Percentiles rank a stretch among this genome's conserved stretches.
Conservation (phyloP, 2,113 vertebrate genomes). For the Haemorhous mexicanus region DNA sequence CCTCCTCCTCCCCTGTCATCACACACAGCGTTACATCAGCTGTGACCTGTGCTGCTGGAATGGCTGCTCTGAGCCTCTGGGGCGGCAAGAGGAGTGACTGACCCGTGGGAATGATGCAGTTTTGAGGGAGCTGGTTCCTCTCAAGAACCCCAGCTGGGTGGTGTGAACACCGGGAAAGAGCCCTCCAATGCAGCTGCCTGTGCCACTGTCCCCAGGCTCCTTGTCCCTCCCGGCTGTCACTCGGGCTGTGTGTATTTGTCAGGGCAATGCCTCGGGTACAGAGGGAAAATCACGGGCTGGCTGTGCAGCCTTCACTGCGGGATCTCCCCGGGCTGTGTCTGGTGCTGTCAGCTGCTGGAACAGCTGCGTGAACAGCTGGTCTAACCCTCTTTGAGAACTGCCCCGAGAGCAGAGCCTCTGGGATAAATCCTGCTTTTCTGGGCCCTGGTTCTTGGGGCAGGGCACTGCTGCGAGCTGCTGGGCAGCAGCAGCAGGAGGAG, state of each 20-base stretch:
- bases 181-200: rapidly evolving
- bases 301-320: not conserved
- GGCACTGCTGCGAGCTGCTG: not conserved
- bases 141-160: rapidly evolving
- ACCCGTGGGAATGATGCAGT: rapidly evolving
- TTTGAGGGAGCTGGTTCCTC: not conserved
- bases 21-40: not conserved
- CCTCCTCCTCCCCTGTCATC: no score
- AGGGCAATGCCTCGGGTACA: not conserved
- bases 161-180: not conserved
- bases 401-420: not conserved
- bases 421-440: not conserved
- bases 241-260: not conserved
- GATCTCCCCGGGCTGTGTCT: not conserved
- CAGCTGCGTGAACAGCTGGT: conserved; percentile 57
- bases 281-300: not conserved
- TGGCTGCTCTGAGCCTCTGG: not conserved
- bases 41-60: not conserved
- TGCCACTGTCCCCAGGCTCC: not conserved
- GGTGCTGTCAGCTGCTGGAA: conserved; percentile 47
- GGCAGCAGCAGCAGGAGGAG: not conserved
- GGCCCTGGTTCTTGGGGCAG: not conserved
- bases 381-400: not conserved
- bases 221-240: rapidly evolving
- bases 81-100: not conserved